Conservation (phyloP, 2,888 invertebrate species). For the Epistrophe grossulariae region DNA sequence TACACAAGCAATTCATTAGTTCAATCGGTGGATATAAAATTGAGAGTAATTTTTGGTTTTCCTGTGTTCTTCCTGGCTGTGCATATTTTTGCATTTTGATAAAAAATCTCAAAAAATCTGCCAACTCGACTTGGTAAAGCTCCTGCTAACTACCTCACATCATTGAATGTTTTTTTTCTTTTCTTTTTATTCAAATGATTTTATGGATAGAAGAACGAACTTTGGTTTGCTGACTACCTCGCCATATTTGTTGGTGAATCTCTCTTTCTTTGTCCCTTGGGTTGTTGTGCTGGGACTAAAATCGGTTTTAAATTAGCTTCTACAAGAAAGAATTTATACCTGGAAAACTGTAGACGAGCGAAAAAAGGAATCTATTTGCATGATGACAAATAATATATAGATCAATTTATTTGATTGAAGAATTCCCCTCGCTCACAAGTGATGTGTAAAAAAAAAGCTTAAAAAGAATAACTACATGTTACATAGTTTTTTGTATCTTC, state of each 20-base stretch:
- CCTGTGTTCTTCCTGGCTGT: conserved; percentile 65
- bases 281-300: conserved; percentile 18
- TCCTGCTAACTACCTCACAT: conserved; percentile 71
- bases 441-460: conserved; percentile 3
- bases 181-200: conserved; percentile 41
- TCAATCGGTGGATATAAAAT: conserved; percentile 20
- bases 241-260: conserved; percentile 45
- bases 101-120: conserved; percentile 53
- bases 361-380: background rate
- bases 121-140: conserved; percentile 67
- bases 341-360: background rate
- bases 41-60: conserved; percentile 59
- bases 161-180: conserved; percentile 44
- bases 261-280: conserved; percentile 34
- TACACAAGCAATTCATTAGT: conserved; percentile 68
- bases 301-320: background rate
- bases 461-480: conserved; percentile 63
- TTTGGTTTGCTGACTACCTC: conserved; percentile 68
- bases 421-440: background rate
- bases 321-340: conserved; percentile 1
- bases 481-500: conserved; percentile 47
- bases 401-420: conserved; percentile 22
- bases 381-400: background rate
- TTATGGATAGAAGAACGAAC: conserved; percentile 48
- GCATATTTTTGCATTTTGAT: conserved; percentile 45